These are phyloP conservation scores for Adelognathus sp. DNA, from an alignment of 2,888 invertebrate genomes.

Conservation along the genomic window DNA sequence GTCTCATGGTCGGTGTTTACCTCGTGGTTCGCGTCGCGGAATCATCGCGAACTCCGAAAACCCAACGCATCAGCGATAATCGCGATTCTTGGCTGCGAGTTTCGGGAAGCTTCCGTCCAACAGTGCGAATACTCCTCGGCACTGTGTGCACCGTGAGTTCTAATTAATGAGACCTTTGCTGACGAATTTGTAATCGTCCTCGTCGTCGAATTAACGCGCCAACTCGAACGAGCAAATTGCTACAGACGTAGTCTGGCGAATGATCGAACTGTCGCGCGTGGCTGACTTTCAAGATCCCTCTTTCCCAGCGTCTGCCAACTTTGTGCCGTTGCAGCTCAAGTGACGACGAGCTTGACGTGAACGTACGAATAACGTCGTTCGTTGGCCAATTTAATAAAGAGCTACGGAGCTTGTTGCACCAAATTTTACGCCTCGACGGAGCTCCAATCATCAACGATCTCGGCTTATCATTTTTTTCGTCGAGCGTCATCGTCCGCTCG, in stretches of 20 bases:
- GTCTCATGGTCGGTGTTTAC: too few species aligned
- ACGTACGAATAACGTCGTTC: not conserved
- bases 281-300: not conserved
- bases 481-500: constrained; percentile 45
- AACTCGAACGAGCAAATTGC: constrained; percentile 12
- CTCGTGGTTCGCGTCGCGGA: too few species aligned
- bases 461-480: constrained; percentile 25
- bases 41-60: too few species aligned
- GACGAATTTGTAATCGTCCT: not conserved
- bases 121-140: too few species aligned
- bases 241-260: not conserved
- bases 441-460: constrained; percentile 16
- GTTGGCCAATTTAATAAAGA: not conserved
- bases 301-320: not conserved
- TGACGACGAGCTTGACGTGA: not conserved
- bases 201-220: constrained; percentile 22
- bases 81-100: too few species aligned
- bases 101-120: constrained; percentile 1
- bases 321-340: not conserved
- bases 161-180: constrained; percentile 14
- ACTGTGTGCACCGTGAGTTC: not conserved
- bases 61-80: too few species aligned
- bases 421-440: constrained; percentile 27
- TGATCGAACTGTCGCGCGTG: constrained; percentile 11
- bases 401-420: not conserved